Evolutionary conservation across 2,888 invertebrate species (phyloP).

Genomic region (Meiosimyza platycephala): DNA sequence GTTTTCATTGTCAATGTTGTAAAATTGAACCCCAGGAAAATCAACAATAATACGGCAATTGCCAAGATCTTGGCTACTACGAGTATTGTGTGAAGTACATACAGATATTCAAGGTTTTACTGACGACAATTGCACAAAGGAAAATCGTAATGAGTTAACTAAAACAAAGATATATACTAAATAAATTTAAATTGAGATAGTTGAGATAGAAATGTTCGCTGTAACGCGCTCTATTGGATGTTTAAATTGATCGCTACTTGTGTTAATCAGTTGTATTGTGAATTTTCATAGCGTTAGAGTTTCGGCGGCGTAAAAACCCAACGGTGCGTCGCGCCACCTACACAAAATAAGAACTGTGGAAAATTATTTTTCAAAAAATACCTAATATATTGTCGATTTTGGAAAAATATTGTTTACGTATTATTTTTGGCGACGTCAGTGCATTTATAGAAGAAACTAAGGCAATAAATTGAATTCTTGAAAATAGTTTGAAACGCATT

Average conservation of each 20-base stretch:
- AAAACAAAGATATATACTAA: not conserved
- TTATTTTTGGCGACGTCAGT: not conserved
- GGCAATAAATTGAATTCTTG: conserved; percentile 6
- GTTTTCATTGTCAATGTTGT: not conserved
- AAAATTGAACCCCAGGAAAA: conserved; percentile 6
- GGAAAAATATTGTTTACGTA: not conserved
- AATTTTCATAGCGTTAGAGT: conserved; percentile 10
- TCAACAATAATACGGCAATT: not conserved
- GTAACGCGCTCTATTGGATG: conserved; percentile 9
- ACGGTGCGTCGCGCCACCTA: conserved; percentile 1
- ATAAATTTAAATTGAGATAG: not conserved
- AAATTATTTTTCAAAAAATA: not conserved
- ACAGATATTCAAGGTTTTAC: not conserved
- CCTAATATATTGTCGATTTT: not conserved
- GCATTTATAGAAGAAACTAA: not conserved
- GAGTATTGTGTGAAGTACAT: too few species aligned
- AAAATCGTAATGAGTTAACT: not conserved
- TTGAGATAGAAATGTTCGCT: not conserved
- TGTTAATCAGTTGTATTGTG: conserved; percentile 14
- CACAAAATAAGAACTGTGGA: not conserved
- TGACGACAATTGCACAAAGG: conserved; percentile 1
- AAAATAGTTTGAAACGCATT: not conserved
- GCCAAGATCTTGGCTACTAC: conserved; percentile 7
- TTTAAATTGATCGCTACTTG: not conserved
- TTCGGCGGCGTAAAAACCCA: not conserved